Percentiles rank a stretch among this genome's conserved stretches.
Conservation (phyloP, 2,113 vertebrate genomes). For the Etia nguti region DNA sequence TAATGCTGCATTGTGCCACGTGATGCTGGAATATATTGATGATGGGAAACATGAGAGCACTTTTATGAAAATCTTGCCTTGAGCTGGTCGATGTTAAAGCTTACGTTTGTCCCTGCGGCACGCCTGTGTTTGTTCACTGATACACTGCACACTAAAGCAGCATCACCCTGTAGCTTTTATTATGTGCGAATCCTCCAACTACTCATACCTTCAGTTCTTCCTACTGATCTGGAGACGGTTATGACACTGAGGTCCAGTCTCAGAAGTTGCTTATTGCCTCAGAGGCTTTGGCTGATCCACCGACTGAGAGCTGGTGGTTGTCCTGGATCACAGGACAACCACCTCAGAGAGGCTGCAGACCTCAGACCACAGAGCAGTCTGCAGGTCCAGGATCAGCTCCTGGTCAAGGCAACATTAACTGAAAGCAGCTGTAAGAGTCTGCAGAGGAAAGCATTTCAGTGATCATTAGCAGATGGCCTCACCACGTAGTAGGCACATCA, state of each 20-base stretch:
- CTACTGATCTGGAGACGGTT: not conserved
- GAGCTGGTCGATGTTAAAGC: conserved; percentile 18
- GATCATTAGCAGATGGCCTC: conserved; percentile 44
- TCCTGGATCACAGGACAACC: conserved; percentile 3
- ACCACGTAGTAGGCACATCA: not conserved
- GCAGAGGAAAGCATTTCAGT: conserved; percentile 33
- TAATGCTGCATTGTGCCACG: conserved; percentile 27
- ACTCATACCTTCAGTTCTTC: not conserved
- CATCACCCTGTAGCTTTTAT: not conserved
- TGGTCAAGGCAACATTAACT: conserved; percentile 8
- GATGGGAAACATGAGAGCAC: conserved; percentile 45
- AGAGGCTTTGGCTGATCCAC: not conserved
- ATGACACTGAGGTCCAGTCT: not conserved
- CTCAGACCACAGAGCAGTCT: conserved; percentile 10
- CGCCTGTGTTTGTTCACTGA: not conserved
- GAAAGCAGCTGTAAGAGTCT: conserved; percentile 36
- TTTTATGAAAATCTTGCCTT: conserved; percentile 27
- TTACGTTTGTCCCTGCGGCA: not conserved
- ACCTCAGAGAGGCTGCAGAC: not conserved
- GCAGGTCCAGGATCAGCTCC: conserved; percentile 38
- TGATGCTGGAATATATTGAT: conserved; percentile 13
- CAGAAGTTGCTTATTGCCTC: not conserved
- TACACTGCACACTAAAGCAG: not conserved
- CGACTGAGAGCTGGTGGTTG: not conserved
- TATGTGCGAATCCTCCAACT: not conserved